Conservation (phyloP, 2,113 vertebrate genomes). For the Heterocephalus glaber region DNA sequence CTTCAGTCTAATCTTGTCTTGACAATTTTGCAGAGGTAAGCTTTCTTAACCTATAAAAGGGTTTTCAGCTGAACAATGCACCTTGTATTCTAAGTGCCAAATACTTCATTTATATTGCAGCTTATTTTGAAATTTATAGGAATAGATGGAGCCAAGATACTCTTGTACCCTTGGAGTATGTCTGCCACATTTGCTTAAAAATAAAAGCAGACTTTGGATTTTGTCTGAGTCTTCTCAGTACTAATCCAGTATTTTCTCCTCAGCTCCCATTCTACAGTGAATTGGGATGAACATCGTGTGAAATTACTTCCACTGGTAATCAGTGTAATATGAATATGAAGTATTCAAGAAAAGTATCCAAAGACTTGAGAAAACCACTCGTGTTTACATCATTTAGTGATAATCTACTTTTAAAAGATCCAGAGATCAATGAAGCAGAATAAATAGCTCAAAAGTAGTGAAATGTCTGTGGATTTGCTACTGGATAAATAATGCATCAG, state of each 20-base stretch:
- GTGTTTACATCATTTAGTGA: constrained; percentile 2
- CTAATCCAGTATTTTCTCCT: neutral
- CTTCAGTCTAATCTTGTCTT: neutral
- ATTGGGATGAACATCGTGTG: neutral
- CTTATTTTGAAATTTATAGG: neutral
- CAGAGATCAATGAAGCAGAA: constrained; percentile 20
- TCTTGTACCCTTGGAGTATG: neutral
- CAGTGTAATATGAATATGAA: neutral
- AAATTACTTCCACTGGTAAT: neutral
- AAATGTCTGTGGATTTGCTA: neutral
- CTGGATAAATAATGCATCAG: constrained; percentile 42
- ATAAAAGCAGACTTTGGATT: neutral
- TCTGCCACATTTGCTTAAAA: neutral
- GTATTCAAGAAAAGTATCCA: neutral
- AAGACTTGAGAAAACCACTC: neutral
- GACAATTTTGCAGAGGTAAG: neutral
- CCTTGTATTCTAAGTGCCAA: neutral
- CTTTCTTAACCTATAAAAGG: neutral
- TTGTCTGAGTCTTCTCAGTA: neutral
- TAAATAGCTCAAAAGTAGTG: constrained; percentile 34
- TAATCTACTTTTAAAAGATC: constrained; percentile 58
- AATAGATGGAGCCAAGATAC: neutral
- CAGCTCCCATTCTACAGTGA: neutral
- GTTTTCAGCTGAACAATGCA: neutral
- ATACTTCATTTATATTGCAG: neutral